Evolutionary conservation across 2,888 invertebrate species (phyloP).

Genomic region (Pachliopta kotzebuea): DNA sequence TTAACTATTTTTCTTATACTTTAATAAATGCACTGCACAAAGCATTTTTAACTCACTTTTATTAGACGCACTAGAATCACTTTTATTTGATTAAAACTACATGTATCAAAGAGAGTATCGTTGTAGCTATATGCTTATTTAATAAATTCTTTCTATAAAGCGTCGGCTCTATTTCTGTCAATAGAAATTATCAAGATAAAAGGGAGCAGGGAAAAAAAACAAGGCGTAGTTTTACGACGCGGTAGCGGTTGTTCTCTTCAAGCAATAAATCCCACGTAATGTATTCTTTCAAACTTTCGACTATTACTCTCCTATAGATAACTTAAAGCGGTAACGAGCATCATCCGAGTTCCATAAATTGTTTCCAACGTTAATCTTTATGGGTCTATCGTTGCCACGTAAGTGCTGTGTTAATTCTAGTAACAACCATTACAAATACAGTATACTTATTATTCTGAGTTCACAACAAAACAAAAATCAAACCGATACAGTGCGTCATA

Average conservation of each 20-base stretch:
- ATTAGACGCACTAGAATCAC: too few relatives aligned
- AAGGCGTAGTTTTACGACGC: conserved; percentile 34
- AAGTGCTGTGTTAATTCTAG: conserved; percentile 42
- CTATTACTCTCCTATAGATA: conserved; percentile 35
- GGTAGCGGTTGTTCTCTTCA: conserved; percentile 38
- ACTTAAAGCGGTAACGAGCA: conserved; percentile 35
- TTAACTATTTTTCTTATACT: too few relatives aligned
- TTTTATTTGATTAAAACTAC: too few relatives aligned
- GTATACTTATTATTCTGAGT: conserved; percentile 17
- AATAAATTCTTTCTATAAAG: conserved; percentile 3
- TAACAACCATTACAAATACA: conserved; percentile 36
- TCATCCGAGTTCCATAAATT: conserved; percentile 39
- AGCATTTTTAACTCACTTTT: too few relatives aligned
- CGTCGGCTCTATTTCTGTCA: conserved; percentile 26
- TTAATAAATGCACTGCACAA: too few relatives aligned
- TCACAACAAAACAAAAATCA: conserved; percentile 37
- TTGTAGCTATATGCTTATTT: conserved; percentile 17
- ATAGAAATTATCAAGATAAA: conserved; percentile 27
- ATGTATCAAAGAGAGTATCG: too few relatives aligned
- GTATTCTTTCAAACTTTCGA: conserved; percentile 42
- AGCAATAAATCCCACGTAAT: conserved; percentile 44
- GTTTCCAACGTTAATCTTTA: conserved; percentile 29
- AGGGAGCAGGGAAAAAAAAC: conserved; percentile 16
- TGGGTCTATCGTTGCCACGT: conserved; percentile 32
- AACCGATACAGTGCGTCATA: too few relatives aligned